Conservation (phyloP, 2,113 vertebrate species). For the Speoplatyrhinus poulsoni region DNA sequence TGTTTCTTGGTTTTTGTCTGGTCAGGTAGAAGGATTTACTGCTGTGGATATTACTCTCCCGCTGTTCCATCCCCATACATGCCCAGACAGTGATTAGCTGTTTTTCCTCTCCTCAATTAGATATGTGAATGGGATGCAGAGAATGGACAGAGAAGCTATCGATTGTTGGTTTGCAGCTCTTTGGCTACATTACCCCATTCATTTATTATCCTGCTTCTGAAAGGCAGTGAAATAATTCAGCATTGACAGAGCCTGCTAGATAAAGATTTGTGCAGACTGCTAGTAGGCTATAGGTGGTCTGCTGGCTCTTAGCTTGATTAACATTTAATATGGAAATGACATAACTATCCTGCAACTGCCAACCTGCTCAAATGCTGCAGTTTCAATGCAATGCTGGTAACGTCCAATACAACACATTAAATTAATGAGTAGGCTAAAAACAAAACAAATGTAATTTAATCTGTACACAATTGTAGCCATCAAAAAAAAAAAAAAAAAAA, state of each 20-base stretch:
- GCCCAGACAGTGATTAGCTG: slow-evolving; percentile 27
- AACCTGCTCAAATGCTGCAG: no score
- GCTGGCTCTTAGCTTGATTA: slow-evolving; percentile 37
- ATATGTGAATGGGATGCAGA: slow-evolving; percentile 22
- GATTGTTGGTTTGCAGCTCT: slow-evolving; percentile 48
- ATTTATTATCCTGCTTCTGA: slow-evolving; percentile 45
- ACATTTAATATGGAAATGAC: slow-evolving; percentile 2
- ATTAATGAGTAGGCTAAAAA: no score
- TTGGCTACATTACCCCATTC: slow-evolving; percentile 45
- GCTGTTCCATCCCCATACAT: slow-evolving; percentile 24
- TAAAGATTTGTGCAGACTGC: slow-evolving; percentile 11
- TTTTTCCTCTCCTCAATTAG: slow-evolving; percentile 53
- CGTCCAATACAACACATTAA: no score
- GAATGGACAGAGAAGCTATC: slow-evolving; percentile 35
- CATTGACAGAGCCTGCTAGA: slow-evolving; percentile 30
- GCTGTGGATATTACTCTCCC: slow-evolving; percentile 20
- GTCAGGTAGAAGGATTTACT: slow-evolving; percentile 25
- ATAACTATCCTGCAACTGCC: no score
- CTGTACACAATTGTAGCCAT: no score
- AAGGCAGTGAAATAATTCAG: slow-evolving; percentile 20
- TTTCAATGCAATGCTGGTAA: no score
- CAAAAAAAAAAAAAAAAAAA: no score
- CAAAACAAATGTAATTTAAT: no score
- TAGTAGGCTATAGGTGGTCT: slow-evolving; percentile 19
- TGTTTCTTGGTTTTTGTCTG: slow-evolving; percentile 11